Evolutionary conservation across 2,797 vertebrate species (phyloP).

Genomic region (Sebastes oblongus): DNA sequence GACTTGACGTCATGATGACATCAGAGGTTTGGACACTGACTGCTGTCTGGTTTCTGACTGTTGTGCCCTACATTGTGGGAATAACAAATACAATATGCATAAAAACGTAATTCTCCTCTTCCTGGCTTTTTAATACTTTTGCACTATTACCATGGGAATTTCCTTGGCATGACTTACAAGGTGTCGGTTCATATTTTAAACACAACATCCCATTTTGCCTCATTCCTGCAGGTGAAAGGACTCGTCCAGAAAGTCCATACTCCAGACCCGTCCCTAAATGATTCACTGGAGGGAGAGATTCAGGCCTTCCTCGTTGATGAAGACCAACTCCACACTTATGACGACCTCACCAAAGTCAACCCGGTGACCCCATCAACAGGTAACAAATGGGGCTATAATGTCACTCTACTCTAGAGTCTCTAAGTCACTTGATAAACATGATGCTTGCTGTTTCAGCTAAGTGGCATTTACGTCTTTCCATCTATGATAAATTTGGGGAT

Average conservation of each 20-base stretch:
- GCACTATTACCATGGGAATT: neutral
- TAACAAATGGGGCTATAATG: constrained; percentile 47
- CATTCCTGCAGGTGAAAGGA: constrained; percentile 76
- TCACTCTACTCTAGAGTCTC: neutral
- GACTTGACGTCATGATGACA: neutral
- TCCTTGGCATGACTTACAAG: neutral
- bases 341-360: constrained; percentile 97
- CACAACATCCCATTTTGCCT: neutral
- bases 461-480: neutral
- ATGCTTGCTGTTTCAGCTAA: neutral
- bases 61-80: neutral
- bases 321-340: constrained; percentile 86
- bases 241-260: constrained; percentile 48
- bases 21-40: neutral
- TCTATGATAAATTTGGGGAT: neutral
- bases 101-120: neutral
- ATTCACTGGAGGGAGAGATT: constrained; percentile 84
- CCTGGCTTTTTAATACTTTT: neutral
- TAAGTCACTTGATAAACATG: neutral
- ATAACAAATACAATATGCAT: neutral
- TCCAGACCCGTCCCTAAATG: constrained; percentile 59
- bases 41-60: neutral
- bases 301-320: constrained; percentile 87
- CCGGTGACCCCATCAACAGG: constrained; percentile 92
- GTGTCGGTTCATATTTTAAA: neutral